Conservation (phyloP, 2,888 invertebrate genomes). For the Drosophila fungiperda region DNA sequence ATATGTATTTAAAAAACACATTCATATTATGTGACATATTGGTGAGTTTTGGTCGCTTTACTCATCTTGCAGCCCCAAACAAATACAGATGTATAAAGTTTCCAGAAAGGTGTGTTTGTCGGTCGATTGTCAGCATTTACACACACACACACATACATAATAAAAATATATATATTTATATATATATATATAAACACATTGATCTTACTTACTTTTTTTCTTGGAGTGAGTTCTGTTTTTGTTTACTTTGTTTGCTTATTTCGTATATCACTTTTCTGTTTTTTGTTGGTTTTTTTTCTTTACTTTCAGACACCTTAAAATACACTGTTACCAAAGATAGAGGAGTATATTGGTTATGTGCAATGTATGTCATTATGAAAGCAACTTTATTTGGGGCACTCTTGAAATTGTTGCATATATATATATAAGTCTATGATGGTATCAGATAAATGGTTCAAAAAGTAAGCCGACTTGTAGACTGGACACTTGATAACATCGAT, state of each 20-base stretch:
- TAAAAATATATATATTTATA: conserved; percentile 4
- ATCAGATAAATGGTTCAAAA: background rate
- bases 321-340: background rate
- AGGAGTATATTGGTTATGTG: background rate
- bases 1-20: conserved; percentile 23
- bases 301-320: conserved; percentile 3
- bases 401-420: background rate
- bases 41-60: conserved; percentile 49
- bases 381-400: no score
- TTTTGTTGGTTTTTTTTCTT: conserved; percentile 2
- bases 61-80: conserved; percentile 47
- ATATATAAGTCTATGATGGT: background rate
- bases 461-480: background rate
- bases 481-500: background rate
- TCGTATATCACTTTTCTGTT: conserved; percentile 1
- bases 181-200: conserved; percentile 37
- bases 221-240: conserved; percentile 34
- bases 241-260: conserved; percentile 37
- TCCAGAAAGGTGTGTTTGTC: conserved; percentile 65
- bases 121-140: conserved; percentile 38
- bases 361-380: no score
- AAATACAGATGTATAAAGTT: conserved; percentile 56
- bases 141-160: conserved; percentile 2
- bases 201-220: conserved; percentile 48
- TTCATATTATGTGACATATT: conserved; percentile 54